Evolutionary conservation across 2,888 invertebrate species (phyloP), one percentile per base, ranked within the genome.

Genomic region (Thyatira batis): DNA sequence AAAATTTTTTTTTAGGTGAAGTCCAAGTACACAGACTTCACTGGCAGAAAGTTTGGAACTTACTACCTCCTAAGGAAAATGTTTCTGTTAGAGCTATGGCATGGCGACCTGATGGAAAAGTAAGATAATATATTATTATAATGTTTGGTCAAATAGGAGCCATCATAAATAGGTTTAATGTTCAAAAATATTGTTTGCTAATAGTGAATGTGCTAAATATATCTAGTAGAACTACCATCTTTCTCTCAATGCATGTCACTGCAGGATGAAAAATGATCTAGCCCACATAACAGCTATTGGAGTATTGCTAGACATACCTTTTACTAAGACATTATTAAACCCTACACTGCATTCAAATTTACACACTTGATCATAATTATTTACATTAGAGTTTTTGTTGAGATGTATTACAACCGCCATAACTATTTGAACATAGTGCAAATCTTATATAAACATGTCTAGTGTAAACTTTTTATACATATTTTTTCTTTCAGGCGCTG

Each of bases 71-170:
- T 3, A 94, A 94, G 61, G 97, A 98, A 80, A 94, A 94, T 72
- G 91, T 95, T 17, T 93, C 92, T 39, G 96, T 97, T 0, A 94
- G 93, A 58, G 95, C 96, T 10, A 93, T 99, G 77, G 95, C 97
- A 50, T 99, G 98, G 98, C 94, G 98, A 82, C 97, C 98, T 6
- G 98, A 99, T 93, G 98, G 98, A 65, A 98, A 98, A 88, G 95
- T 98, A 71, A 80, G 95, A 50, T 43, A 4, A 46, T 23, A 28
- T 46, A 46, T 11, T 13, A 11, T 30, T n/a, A n/a, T n/a, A n/a
- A n/a, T n/a, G n/a, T n/a, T n/a, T n/a, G n/a, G n/a, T n/a, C n/a
- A n/a, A n/a, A n/a, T n/a, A n/a, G n/a, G n/a, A n/a, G n/a, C n/a
- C n/a, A n/a, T n/a, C n/a, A n/a, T n/a, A n/a, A n/a, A n/a, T n/a